Evolutionary conservation across 1,140 invertebrate genomes (phyloP), one percentile per base, ranked within the genome.

Genomic region (Battus philenor): DNA sequence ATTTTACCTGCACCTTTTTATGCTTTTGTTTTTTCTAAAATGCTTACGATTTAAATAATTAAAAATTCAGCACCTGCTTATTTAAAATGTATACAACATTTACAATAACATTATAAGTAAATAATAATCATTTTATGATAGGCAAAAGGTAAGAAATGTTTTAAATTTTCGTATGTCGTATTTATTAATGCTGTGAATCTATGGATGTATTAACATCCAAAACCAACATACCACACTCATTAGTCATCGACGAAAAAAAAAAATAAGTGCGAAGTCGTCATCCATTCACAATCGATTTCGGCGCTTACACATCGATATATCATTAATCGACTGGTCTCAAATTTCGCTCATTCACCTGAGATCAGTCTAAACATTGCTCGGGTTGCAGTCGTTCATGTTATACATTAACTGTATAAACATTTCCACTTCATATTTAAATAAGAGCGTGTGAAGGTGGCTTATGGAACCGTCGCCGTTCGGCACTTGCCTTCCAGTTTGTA

Each of bases 291-390:
- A 48, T 53, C 41, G 45, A 45, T 45, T 45, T 27, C 36, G 41
- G 8, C 26, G 26, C 17, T 36, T 36, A 36, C 33, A 29, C 11
- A 44, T 50, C 48, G 44, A 50, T 41, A 44, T 53, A 44, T 31
- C 43, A 47, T 34, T 32, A 34, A 47, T 33, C 34, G 27, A 27
- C 13, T 7, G 13, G 36, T 15, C 9, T 63, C 59, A 13, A 12
- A 39, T 63, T 63, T 20, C 56, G 38, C 47, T 63, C 59, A 59
- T 63, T 63, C 55, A 63, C 18, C 15, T 44, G 29, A 57, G 56
- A 63, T 63, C 59, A 63, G 59, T 63, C 59, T 59, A 63, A 63
- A 63, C 59, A 63, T 11, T 29, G 22, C 20, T 60, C 53, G 17
- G 33, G 41, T 60, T 43, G 13, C 34, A 8, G 10, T 15, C 27